Conservation (phyloP, 2,888 invertebrate genomes). For the Zaprionus bogoriensis region DNA sequence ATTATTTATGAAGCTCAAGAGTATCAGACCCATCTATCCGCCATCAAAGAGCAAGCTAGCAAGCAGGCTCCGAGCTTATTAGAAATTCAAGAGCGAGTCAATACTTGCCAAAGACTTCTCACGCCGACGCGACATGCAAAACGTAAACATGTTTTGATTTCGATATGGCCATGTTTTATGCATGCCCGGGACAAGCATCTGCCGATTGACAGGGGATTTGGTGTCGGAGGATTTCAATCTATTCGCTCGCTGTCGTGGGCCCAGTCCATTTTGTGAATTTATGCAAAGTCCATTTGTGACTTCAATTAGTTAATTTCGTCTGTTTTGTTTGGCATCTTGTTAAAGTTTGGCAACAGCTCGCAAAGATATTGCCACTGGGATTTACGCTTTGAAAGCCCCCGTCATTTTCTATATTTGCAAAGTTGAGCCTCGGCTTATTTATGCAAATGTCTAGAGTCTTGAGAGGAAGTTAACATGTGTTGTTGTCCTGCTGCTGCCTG, state of each 20-base stretch:
- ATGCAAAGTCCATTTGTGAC: slow-evolving; percentile 41
- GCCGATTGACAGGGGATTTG: slow-evolving; percentile 40
- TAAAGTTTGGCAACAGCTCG: slow-evolving; percentile 1
- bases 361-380: not conserved
- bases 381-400: slow-evolving; percentile 40
- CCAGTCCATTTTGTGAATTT: slow-evolving; percentile 23
- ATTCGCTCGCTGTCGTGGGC: slow-evolving; percentile 7
- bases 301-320: slow-evolving; percentile 56
- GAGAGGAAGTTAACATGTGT: not conserved
- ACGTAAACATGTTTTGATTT: slow-evolving; percentile 65
- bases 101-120: slow-evolving; percentile 28
- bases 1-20: slow-evolving; percentile 1
- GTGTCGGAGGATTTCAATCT: slow-evolving; percentile 24
- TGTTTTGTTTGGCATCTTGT: slow-evolving; percentile 1
- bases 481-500: not conserved
- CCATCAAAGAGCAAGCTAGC: slow-evolving; percentile 15
- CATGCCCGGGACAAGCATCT: slow-evolving; percentile 31
- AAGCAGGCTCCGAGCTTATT: slow-evolving; percentile 19
- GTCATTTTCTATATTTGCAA: slow-evolving; percentile 24
- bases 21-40: slow-evolving; percentile 3
- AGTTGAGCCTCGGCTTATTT: slow-evolving; percentile 35
- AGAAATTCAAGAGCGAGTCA: slow-evolving; percentile 33
- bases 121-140: slow-evolving; percentile 11
- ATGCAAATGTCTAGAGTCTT: slow-evolving; percentile 38
- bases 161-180: slow-evolving; percentile 59